Evolutionary conservation across 2,113 vertebrate species (phyloP).

Genomic region (Dissostichus mawsoni): DNA sequence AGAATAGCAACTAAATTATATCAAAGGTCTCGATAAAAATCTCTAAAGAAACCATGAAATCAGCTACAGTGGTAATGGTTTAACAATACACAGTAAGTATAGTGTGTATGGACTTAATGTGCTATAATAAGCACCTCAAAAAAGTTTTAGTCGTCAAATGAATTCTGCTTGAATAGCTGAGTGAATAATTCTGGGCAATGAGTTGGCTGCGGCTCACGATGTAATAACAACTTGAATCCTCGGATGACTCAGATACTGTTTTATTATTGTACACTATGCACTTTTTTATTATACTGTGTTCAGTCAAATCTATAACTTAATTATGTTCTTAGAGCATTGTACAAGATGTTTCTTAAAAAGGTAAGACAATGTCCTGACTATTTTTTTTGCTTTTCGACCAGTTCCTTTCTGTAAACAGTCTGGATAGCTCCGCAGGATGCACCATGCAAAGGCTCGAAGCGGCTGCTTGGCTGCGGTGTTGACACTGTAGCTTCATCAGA

Average conservation of each 20-base stretch:
- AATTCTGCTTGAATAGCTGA: constrained; percentile 34
- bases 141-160: constrained; percentile 21
- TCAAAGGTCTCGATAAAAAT: background rate
- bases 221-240: constrained; percentile 9
- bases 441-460: constrained; percentile 25
- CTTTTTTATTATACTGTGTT: background rate
- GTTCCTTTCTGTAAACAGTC: background rate
- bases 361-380: background rate
- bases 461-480: constrained; percentile 49
- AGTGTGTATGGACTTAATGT: background rate
- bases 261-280: constrained; percentile 17
- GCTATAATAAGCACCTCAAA: constrained; percentile 16
- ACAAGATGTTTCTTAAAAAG: background rate
- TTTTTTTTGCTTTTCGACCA: background rate
- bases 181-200: constrained; percentile 5
- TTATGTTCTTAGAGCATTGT: background rate
- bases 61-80: background rate
- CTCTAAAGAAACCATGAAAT: background rate
- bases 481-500: constrained; percentile 69
- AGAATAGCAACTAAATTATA: background rate
- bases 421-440: background rate
- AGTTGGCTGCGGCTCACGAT: constrained; percentile 31
- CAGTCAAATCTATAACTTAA: background rate
- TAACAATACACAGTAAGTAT: constrained; percentile 6
- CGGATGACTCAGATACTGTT: constrained; percentile 32